Conservation (phyloP, 2,113 vertebrate genomes). For the Campylomormyrus tamandua region DNA sequence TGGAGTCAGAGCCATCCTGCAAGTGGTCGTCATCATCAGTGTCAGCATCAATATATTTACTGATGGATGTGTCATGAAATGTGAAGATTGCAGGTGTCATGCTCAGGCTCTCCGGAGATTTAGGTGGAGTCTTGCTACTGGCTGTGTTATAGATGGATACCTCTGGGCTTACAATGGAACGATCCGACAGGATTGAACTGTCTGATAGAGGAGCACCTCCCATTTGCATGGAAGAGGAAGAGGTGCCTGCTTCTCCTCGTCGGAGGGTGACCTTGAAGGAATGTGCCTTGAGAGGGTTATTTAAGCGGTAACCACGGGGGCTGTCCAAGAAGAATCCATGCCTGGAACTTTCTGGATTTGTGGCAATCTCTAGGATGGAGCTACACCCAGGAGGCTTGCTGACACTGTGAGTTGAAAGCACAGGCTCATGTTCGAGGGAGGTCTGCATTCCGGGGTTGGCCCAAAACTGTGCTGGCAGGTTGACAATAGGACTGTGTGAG, state of each 20-base stretch:
- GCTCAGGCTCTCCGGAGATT: conserved; percentile 72
- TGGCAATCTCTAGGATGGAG: conserved; percentile 51
- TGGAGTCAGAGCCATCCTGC: conserved; percentile 75
- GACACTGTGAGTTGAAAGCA: conserved; percentile 52
- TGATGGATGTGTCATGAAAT: conserved; percentile 87
- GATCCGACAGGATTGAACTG: conserved; percentile 72
- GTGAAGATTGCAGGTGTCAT: conserved; percentile 79
- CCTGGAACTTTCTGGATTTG: conserved; percentile 53
- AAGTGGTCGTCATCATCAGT: conserved; percentile 93
- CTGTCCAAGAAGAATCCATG: conserved; percentile 73
- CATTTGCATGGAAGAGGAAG: conserved; percentile 49
- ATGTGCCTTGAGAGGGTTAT: conserved; percentile 72
- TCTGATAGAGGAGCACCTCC: conserved; percentile 64
- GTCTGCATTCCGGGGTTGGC: conserved; percentile 58
- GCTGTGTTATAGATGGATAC: conserved; percentile 87
- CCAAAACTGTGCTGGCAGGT: conserved; percentile 64
- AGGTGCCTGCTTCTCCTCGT: conserved; percentile 59
- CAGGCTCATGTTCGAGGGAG: conserved; percentile 44
- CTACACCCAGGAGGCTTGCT: conserved; percentile 44
- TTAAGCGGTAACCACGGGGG: conserved; percentile 61
- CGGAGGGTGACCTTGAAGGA: conserved; percentile 76
- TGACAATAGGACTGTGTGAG: conserved; percentile 70
- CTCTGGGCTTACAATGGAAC: conserved; percentile 80
- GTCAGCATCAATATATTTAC: conserved; percentile 93
- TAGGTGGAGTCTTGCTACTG: conserved; percentile 83